phyloP scores from a whole-genome alignment of 2,113 vertebrate species.

The Rallus limicola region DNA sequence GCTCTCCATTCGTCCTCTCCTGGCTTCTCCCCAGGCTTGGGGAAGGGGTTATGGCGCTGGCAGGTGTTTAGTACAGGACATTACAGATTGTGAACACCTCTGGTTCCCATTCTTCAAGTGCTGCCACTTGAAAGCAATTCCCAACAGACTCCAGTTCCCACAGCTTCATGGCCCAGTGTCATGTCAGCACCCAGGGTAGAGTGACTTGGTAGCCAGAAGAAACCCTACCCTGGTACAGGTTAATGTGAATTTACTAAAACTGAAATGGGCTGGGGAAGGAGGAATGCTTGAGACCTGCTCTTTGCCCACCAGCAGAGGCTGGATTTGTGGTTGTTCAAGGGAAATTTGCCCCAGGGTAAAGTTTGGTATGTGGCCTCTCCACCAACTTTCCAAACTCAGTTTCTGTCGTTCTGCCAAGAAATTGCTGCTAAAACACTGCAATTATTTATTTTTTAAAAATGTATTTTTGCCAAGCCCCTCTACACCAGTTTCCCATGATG shows the following conservation, averaged over 20 bases:
- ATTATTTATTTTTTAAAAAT: background rate
- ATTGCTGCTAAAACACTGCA: conserved; percentile 2
- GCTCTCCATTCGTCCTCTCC: background rate
- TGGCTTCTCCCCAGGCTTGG: background rate
- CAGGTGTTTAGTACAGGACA: background rate
- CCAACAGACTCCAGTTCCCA: background rate
- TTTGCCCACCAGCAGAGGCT: background rate
- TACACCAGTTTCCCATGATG: background rate
- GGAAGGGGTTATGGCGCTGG: background rate
- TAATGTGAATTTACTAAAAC: background rate
- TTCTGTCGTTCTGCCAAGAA: conserved; percentile 23
- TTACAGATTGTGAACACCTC: background rate
- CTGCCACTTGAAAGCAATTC: background rate
- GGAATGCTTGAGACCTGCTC: background rate
- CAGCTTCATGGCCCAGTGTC: background rate
- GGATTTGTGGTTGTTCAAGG: background rate
- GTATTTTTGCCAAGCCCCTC: background rate
- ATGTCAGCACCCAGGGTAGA: background rate
- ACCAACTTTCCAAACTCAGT: background rate
- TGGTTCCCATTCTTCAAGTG: background rate
- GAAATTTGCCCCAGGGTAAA: background rate
- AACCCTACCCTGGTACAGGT: background rate
- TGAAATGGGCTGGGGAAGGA: background rate
- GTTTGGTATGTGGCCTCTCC: background rate
- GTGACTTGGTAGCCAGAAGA: background rate